Conservation (phyloP, 2,113 vertebrate species). For the Muntiacus reevesi region DNA sequence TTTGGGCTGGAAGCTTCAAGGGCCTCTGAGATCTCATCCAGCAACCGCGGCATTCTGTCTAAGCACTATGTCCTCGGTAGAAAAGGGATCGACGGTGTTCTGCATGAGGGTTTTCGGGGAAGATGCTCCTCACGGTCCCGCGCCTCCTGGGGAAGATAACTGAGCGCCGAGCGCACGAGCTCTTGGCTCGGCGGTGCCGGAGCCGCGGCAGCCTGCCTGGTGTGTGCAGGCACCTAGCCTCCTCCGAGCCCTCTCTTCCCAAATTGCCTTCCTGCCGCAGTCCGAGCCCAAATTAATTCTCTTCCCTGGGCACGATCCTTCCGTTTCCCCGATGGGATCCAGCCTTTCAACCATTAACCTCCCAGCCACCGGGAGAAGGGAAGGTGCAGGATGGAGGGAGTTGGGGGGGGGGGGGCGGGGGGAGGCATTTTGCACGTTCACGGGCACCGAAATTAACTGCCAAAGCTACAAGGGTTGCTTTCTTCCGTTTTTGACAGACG, state of each 20-base stretch:
- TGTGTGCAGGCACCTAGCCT: neutral
- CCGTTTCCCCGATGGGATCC: neutral
- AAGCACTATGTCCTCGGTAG: neutral
- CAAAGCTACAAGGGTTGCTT: neutral
- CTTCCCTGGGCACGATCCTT: neutral
- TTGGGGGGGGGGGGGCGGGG: neutral
- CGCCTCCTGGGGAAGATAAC: neutral
- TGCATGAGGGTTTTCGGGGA: neutral
- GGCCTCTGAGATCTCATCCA: neutral
- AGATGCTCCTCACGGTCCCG: neutral
- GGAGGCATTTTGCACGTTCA: neutral
- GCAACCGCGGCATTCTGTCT: neutral
- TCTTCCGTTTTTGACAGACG: neutral
- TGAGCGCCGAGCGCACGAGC: neutral
- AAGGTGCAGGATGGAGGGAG: neutral
- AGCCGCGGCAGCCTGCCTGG: neutral
- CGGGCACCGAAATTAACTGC: neutral
- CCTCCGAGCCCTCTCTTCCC: neutral
- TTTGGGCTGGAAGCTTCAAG: neutral
- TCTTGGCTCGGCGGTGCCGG: neutral
- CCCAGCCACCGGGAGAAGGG: neutral
- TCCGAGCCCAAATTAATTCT: neutral
- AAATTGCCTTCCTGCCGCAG: slow-evolving; percentile 8
- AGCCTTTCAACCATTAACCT: neutral
- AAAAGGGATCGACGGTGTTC: neutral